These are phyloP conservation scores for Lathamus discolor DNA, from an alignment of 2,113 vertebrate species.

Conservation along the genomic window DNA sequence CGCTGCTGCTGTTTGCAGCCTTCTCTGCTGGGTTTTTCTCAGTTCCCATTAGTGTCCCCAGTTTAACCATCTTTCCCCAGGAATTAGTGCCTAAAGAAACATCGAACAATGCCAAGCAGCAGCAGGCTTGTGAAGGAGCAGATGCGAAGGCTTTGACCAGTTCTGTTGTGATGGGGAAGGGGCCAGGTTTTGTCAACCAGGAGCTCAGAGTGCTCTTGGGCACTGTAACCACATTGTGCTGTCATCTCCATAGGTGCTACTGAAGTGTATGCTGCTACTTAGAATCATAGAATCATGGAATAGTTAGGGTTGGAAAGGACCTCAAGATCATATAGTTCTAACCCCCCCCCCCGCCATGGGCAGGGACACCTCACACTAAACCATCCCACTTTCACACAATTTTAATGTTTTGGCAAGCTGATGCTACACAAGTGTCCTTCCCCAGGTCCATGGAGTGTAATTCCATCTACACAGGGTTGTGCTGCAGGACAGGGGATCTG, in stretches of 20 bases:
- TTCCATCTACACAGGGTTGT: not conserved
- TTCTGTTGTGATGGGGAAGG: not conserved
- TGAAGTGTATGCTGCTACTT: not conserved
- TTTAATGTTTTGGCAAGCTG: not conserved
- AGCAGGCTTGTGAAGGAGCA: not conserved
- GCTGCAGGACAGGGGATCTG: not conserved
- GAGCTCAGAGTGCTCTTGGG: not conserved
- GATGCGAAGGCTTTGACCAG: not conserved
- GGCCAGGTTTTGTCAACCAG: not conserved
- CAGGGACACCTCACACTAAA: too few species aligned
- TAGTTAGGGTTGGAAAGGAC: too few species aligned
- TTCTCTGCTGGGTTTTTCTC: not conserved
- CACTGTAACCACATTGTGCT: fast-evolving
- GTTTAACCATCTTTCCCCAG: not conserved
- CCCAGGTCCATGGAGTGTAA: not conserved
- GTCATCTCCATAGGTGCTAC: not conserved
- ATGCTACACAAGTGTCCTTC: not conserved
- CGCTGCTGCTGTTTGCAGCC: not conserved
- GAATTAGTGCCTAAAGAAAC: not conserved
- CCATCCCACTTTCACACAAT: not conserved
- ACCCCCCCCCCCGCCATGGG: too few species aligned
- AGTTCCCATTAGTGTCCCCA: not conserved
- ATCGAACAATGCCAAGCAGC: not conserved
- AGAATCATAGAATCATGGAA: too few species aligned
- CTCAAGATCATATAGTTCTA: too few species aligned